Percentiles rank a stretch among this genome's conserved stretches.
phyloP scores from a whole-genome alignment of 2,797 vertebrate genomes.

The Pipistrellus pygmaeus region DNA sequence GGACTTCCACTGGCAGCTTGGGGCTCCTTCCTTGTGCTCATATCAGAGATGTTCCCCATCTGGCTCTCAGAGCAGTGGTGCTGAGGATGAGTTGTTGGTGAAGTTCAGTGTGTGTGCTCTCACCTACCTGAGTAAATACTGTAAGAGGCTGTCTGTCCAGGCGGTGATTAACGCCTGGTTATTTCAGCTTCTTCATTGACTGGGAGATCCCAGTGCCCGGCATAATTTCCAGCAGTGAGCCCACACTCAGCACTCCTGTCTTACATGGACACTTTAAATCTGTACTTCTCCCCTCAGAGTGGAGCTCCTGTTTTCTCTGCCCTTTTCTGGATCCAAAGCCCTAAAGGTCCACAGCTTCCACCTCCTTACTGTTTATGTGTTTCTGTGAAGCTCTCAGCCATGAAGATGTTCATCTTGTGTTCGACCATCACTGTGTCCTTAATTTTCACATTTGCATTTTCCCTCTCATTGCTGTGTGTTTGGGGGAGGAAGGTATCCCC shows the following conservation, averaged over 20 bases:
- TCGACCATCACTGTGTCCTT: background rate
- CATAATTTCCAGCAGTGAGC: background rate
- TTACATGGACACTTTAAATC: background rate
- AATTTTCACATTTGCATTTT: constrained; percentile 9
- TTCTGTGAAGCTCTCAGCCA: background rate
- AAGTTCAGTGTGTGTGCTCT: background rate
- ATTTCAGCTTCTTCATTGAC: background rate
- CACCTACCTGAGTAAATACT: background rate
- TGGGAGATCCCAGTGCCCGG: background rate
- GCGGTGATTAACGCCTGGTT: background rate
- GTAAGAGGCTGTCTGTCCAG: background rate
- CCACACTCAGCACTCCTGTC: background rate
- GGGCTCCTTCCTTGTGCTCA: background rate
- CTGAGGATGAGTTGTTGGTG: background rate
- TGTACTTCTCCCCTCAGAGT: background rate
- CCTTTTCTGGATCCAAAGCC: background rate
- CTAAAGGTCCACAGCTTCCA: background rate
- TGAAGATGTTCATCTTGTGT: background rate
- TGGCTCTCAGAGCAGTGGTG: background rate
- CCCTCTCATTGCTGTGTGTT: background rate
- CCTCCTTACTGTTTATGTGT: background rate
- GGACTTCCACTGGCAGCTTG: background rate
- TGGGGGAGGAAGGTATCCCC: background rate
- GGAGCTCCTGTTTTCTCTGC: constrained; percentile 10
- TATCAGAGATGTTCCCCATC: background rate